phyloP scores from a whole-genome alignment of 2,113 vertebrate genomes.

The Rallus limicola region DNA sequence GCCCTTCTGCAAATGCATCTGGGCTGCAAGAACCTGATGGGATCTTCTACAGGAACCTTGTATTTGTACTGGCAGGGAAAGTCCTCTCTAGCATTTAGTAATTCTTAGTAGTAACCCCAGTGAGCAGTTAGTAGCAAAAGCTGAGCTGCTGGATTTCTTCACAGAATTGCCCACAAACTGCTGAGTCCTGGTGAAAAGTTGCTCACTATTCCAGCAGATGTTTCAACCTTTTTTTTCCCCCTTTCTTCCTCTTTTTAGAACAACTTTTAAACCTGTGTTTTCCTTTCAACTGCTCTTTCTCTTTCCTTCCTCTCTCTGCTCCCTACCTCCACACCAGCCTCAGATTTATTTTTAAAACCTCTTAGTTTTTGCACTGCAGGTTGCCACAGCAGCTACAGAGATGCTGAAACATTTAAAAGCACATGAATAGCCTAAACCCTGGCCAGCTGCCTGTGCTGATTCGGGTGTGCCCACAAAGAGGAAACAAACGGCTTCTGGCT shows the following conservation, averaged over 20 bases:
- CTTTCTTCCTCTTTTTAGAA: background rate
- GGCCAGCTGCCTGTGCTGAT: background rate
- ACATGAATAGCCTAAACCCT: background rate
- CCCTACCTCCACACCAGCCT: background rate
- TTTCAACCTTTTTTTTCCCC: background rate
- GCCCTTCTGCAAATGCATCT: background rate
- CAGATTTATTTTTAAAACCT: constrained; percentile 9
- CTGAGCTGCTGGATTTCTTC: background rate
- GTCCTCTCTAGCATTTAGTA: background rate
- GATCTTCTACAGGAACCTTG: background rate
- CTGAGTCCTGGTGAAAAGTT: background rate
- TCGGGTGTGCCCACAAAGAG: background rate
- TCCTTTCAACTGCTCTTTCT: constrained; percentile 34
- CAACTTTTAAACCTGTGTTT: background rate
- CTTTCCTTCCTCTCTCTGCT: constrained; percentile 17
- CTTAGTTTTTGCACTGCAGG: background rate
- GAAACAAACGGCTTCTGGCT: background rate
- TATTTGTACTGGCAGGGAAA: background rate
- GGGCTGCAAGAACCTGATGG: background rate
- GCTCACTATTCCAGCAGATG: constrained; percentile 18
- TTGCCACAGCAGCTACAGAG: constrained; percentile 31
- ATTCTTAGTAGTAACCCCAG: background rate
- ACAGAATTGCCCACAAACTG: background rate
- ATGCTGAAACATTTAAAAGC: constrained; percentile 26
- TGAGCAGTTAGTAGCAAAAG: background rate